A percentile compares a stretch with the other conserved stretches of the same genome.
Conservation (phyloP, 2,797 vertebrate genomes). For the Pangasius mekongensis region DNA sequence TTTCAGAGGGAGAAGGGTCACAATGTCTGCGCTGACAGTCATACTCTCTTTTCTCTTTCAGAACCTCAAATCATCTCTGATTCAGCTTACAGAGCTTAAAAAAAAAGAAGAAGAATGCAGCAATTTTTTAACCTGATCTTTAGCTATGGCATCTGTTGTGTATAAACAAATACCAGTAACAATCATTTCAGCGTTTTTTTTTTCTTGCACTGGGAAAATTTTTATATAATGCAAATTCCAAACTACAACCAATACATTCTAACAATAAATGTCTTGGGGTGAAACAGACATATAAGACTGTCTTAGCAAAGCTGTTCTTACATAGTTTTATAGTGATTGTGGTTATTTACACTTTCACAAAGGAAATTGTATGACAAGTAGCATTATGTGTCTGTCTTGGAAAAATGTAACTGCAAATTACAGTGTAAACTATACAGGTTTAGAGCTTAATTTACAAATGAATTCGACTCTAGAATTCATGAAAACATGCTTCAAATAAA, state of each 20-base stretch:
- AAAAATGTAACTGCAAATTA: neutral
- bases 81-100: slow-evolving; percentile 34
- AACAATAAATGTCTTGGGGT: neutral
- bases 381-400: neutral
- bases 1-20: slow-evolving; percentile 77
- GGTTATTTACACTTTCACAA: neutral
- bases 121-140: slow-evolving; percentile 8
- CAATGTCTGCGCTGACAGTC: slow-evolving; percentile 69
- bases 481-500: neutral
- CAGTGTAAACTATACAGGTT: neutral
- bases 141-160: neutral
- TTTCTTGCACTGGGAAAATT: neutral
- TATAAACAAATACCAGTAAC: neutral
- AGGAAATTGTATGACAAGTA: neutral
- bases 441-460: neutral
- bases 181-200: neutral
- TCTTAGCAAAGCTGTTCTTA: neutral
- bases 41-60: slow-evolving; percentile 35
- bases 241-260: neutral
- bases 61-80: slow-evolving; percentile 53
- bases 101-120: slow-evolving; percentile 23
- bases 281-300: neutral
- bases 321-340: neutral
- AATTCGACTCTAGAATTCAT: neutral
- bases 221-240: neutral